Conservation (phyloP, 2,113 vertebrate species). For the Agelaius tricolor region DNA sequence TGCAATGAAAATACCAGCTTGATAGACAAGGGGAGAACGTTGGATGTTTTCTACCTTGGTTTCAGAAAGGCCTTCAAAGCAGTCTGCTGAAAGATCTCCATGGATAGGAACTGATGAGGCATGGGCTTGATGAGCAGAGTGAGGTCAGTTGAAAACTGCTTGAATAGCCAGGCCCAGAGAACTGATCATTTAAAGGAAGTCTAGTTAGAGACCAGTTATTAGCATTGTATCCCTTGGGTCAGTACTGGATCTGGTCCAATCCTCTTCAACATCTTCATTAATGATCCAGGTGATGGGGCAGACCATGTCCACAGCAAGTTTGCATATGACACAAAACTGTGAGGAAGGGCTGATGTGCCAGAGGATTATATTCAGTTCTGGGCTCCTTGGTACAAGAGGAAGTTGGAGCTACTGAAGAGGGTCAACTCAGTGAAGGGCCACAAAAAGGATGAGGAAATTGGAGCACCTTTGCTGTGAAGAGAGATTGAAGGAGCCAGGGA, state of each 20-base stretch:
- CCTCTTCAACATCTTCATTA: background rate
- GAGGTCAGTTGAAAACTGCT: fast-evolving
- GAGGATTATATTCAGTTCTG: background rate
- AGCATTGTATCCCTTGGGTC: background rate
- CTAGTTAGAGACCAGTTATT: background rate
- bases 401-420: background rate
- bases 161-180: background rate
- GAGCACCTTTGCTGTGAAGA: background rate
- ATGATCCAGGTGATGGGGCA: background rate
- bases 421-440: background rate
- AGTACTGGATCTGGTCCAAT: background rate
- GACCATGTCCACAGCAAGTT: background rate
- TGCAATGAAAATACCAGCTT: background rate
- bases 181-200: background rate
- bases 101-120: too few species aligned
- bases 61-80: background rate
- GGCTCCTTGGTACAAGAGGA: background rate
- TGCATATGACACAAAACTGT: background rate
- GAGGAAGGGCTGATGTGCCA: background rate
- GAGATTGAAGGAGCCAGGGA: background rate
- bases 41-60: background rate
- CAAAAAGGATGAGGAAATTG: background rate
- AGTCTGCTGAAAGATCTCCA: background rate
- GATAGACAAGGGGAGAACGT: background rate
- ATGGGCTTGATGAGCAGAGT: background rate